phyloP scores from a whole-genome alignment of 2,888 invertebrate genomes.

The Ormyrus rosae region DNA sequence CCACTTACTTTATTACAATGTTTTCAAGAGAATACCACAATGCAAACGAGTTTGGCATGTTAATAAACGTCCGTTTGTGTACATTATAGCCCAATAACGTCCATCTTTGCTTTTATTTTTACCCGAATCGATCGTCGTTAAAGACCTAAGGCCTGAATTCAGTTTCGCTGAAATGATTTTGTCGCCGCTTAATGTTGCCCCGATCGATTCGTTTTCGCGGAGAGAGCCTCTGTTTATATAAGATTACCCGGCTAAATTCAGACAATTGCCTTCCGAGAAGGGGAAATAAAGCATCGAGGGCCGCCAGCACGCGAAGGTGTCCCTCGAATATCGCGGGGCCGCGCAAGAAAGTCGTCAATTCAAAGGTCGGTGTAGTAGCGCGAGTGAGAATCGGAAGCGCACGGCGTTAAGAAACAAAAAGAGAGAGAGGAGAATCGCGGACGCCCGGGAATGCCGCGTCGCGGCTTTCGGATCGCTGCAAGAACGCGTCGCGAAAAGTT shows the following conservation, averaged over 20 bases:
- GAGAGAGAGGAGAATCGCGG: constrained; percentile 19
- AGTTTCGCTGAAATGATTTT: not conserved
- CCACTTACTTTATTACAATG: not conserved
- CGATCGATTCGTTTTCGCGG: too few relatives aligned
- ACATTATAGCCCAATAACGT: not conserved
- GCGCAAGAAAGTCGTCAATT: constrained; percentile 6
- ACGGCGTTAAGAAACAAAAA: too few relatives aligned
- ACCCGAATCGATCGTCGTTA: not conserved
- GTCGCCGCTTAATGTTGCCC: not conserved
- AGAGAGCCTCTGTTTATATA: too few relatives aligned
- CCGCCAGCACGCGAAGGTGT: too few relatives aligned
- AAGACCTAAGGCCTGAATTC: too few relatives aligned
- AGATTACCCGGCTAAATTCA: not conserved
- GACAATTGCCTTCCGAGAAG: not conserved
- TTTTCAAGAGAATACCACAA: constrained; percentile 10
- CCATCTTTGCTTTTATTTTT: constrained; percentile 12
- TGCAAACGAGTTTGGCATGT: constrained; percentile 34
- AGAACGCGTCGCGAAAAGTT: constrained; percentile 6
- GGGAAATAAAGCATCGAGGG: not conserved
- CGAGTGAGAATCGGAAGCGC: not conserved
- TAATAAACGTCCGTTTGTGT: constrained; percentile 6
- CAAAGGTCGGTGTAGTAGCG: constrained; percentile 1
- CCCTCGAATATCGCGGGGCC: too few relatives aligned
- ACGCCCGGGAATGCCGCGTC: constrained; percentile 53
- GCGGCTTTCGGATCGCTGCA: constrained; percentile 7